phyloP scores from a whole-genome alignment of 2,113 vertebrate species.

The Charina bottae region DNA sequence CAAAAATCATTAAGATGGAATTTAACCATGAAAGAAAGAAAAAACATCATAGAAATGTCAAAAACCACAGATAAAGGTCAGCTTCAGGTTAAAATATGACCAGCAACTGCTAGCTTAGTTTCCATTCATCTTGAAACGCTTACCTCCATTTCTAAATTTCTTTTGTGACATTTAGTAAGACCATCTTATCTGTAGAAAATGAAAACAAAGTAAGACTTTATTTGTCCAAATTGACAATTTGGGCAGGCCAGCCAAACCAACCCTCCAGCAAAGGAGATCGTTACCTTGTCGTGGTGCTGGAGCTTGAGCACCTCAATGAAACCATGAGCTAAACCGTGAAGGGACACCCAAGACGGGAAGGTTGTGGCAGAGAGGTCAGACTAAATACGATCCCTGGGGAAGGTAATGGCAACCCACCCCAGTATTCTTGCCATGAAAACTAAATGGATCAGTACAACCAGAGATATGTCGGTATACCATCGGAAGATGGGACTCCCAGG shows the following conservation, averaged over 20 bases:
- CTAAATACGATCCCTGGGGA: too few species aligned
- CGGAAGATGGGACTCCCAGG: too few species aligned
- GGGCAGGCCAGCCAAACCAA: not conserved
- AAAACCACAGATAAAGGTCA: not conserved
- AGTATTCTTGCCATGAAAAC: too few species aligned
- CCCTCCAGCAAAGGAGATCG: too few species aligned
- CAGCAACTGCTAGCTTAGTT: not conserved
- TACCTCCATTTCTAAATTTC: not conserved
- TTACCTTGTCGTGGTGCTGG: too few species aligned
- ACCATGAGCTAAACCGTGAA: too few species aligned
- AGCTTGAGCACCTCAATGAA: too few species aligned
- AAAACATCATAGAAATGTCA: conserved; percentile 11
- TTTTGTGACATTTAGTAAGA: not conserved
- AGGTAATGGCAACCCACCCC: too few species aligned
- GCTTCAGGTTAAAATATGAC: not conserved
- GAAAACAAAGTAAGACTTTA: conserved; percentile 12
- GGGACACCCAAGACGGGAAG: too few species aligned
- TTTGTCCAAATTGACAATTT: conserved; percentile 15
- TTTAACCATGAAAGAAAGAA: not conserved
- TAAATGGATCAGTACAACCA: too few species aligned
- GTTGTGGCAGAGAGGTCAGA: too few species aligned
- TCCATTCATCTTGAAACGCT: conserved; percentile 15
- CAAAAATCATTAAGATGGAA: conserved; percentile 1
- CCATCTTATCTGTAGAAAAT: conserved; percentile 1
- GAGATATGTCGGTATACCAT: too few species aligned